These are phyloP conservation scores for Cassiopea andromeda DNA, from an alignment of 30 jellyfish, hydroid and myxozoan genomes.

Conservation along the genomic window DNA sequence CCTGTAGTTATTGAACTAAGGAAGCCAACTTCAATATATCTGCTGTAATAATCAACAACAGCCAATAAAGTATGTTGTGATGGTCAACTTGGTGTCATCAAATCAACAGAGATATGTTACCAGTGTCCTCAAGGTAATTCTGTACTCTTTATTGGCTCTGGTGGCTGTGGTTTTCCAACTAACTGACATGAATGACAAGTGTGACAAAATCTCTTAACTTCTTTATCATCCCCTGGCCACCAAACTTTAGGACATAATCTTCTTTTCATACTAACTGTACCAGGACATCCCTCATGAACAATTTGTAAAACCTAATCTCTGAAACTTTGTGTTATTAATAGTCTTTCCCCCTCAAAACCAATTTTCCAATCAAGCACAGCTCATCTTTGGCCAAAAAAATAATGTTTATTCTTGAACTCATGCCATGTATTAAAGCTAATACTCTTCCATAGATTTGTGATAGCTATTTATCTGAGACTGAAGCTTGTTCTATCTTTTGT, in stretches of 20 bases:
- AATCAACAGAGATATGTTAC: constrained; percentile 47
- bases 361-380: constrained; percentile 37
- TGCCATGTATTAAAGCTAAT: constrained; percentile 37
- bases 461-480: constrained; percentile 39
- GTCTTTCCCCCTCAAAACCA: constrained; percentile 62
- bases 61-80: constrained; percentile 41
- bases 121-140: constrained; percentile 68
- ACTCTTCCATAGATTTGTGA: constrained; percentile 22
- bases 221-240: constrained; percentile 72
- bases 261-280: constrained; percentile 38
- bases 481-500: constrained; percentile 48
- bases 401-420: constrained; percentile 29
- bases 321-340: constrained; percentile 25
- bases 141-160: constrained; percentile 45
- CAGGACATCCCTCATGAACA: constrained; percentile 76
- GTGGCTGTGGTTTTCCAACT: constrained; percentile 37
- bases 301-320: constrained; percentile 36
- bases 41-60: constrained; percentile 22
- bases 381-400: constrained; percentile 23
- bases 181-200: constrained; percentile 59
- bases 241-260: constrained; percentile 62
- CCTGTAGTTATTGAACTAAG: constrained; percentile 58
- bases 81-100: constrained; percentile 50
- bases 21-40: constrained; percentile 43
- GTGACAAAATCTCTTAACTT: constrained; percentile 33